These are phyloP conservation scores for Oscheius sp. DNA, from an alignment of 2,888 invertebrate genomes.

Conservation along the genomic window DNA sequence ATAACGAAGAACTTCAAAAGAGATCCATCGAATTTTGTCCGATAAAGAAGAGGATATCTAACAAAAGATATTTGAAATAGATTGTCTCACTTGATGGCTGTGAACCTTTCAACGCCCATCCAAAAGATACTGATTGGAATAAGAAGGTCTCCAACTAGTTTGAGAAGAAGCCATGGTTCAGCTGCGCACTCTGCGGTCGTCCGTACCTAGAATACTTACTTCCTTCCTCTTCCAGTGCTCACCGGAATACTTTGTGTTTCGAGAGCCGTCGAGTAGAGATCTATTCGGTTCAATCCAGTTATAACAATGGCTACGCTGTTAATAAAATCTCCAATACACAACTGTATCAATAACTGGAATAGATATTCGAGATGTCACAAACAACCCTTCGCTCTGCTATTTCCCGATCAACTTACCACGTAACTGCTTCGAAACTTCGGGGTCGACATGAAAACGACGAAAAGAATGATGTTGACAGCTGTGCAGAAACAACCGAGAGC, in stretches of 20 bases:
- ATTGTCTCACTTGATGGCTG: constrained; percentile 37
- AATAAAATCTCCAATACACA: constrained; percentile 53
- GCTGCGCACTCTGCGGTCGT: constrained; percentile 53
- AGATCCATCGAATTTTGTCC: constrained; percentile 49
- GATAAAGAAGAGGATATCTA: constrained; percentile 47
- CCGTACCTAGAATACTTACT: constrained; percentile 15
- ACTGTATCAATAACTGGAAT: constrained; percentile 52
- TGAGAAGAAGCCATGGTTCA: constrained; percentile 54
- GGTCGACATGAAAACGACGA: constrained; percentile 49
- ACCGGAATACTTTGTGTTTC: background rate
- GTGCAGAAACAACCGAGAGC: constrained; percentile 48
- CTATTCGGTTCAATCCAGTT: constrained; percentile 55
- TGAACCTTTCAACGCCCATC: constrained; percentile 56
- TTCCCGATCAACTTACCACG: constrained; percentile 37
- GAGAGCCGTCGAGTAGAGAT: constrained; percentile 47
- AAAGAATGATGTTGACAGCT: constrained; percentile 41
- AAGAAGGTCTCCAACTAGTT: constrained; percentile 52
- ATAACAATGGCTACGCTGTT: constrained; percentile 54
- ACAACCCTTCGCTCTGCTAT: background rate
- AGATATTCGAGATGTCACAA: background rate
- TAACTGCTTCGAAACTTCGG: constrained; percentile 51
- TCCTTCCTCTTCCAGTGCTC: background rate
- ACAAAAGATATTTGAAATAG: background rate
- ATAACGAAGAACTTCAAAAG: constrained; percentile 44
- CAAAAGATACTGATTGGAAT: constrained; percentile 52